Conservation (phyloP, 2,113 vertebrate species). For the Willisornis vidua region DNA sequence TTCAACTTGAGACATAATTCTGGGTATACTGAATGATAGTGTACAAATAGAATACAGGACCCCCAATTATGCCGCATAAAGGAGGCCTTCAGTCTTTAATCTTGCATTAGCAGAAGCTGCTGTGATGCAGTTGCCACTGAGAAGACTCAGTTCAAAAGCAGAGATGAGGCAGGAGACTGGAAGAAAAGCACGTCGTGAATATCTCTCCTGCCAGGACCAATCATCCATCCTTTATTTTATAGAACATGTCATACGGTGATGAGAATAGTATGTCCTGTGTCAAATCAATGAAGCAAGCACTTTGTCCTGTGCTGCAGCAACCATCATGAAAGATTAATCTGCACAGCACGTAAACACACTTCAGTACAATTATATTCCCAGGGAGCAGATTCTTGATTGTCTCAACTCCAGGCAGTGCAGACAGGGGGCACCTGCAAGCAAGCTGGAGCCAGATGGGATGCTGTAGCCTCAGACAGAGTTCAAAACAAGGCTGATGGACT, state of each 20-base stretch:
- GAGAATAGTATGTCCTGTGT: conserved; percentile 44
- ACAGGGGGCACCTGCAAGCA: neutral
- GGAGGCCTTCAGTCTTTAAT: neutral
- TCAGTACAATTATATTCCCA: conserved; percentile 39
- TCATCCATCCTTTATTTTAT: conserved; percentile 37
- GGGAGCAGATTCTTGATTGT: neutral
- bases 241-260: conserved; percentile 3
- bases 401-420: neutral
- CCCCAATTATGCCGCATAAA: neutral
- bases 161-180: neutral
- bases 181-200: neutral
- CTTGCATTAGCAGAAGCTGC: neutral
- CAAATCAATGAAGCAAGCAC: conserved; percentile 54
- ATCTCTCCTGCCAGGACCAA: conserved; percentile 31
- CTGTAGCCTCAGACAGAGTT: neutral
- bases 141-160: neutral
- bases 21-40: neutral
- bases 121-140: neutral
- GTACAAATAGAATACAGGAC: neutral
- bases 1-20: neutral
- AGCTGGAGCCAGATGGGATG: neutral
- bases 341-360: neutral
- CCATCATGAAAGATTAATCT: conserved; percentile 36
- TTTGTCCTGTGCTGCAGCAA: neutral
- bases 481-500: neutral